Conservation (phyloP, 2,888 invertebrate species). For the Spialia ferax region DNA sequence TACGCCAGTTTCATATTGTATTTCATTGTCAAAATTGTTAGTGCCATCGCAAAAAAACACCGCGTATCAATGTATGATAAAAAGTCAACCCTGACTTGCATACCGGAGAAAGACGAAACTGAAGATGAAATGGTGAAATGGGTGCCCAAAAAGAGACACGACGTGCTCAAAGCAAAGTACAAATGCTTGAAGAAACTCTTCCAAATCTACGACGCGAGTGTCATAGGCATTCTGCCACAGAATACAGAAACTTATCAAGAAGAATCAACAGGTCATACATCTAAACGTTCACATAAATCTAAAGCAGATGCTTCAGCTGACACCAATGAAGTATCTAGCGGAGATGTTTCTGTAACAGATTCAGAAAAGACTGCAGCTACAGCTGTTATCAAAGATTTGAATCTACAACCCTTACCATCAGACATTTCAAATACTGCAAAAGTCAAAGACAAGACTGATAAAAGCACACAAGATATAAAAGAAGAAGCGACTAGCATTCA, state of each 20-base stretch:
- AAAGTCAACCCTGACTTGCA: conserved; percentile 60
- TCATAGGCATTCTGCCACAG: conserved; percentile 70
- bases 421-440: conserved; percentile 51
- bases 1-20: conserved; percentile 62
- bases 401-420: conserved; percentile 56
- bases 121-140: conserved; percentile 65
- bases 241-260: conserved; percentile 41
- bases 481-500: conserved; percentile 50
- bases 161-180: conserved; percentile 78
- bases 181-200: conserved; percentile 79
- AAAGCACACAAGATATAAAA: conserved; percentile 54
- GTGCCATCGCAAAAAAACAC: conserved; percentile 50
- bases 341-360: conserved; percentile 50
- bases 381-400: conserved; percentile 60
- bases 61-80: conserved; percentile 58
- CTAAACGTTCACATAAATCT: conserved; percentile 67
- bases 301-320: conserved; percentile 72
- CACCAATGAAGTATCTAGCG: conserved; percentile 61
- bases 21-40: conserved; percentile 65
- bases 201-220: conserved; percentile 77
- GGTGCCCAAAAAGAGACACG: conserved; percentile 81
- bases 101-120: conserved; percentile 66
- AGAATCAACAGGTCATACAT: conserved; percentile 45
- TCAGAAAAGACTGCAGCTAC: conserved; percentile 54
- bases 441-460: conserved; percentile 43